These are phyloP conservation scores for Leptothorax acervorum DNA, from an alignment of 2,888 invertebrate species.

Conservation along the genomic window DNA sequence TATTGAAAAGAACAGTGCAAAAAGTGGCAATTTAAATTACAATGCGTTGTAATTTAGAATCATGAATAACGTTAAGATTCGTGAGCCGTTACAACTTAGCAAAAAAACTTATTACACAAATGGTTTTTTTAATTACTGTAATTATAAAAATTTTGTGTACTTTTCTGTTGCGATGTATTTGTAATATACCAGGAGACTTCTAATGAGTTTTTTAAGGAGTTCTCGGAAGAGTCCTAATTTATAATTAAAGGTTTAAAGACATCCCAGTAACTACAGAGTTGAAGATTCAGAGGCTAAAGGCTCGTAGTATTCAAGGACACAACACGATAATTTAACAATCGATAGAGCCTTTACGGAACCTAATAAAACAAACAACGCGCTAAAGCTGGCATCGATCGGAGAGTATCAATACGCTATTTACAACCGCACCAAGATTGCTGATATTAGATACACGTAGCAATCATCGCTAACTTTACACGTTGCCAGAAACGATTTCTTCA, in stretches of 20 bases:
- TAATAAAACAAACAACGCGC: conserved; percentile 51
- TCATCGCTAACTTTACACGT: conserved; percentile 2
- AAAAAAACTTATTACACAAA: background rate
- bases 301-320: conserved; percentile 31
- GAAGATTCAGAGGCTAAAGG: conserved; percentile 31
- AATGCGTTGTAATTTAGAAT: background rate
- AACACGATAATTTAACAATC: conserved; percentile 45
- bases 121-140: background rate
- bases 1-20: background rate
- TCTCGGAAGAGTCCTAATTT: background rate
- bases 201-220: background rate
- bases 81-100: background rate
- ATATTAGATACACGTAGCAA: conserved; percentile 36
- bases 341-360: conserved; percentile 41
- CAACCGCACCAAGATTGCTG: conserved; percentile 42
- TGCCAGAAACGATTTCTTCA: background rate
- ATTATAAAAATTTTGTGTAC: background rate
- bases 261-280: conserved; percentile 8
- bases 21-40: background rate
- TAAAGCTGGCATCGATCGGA: conserved; percentile 51
- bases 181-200: background rate
- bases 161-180: background rate
- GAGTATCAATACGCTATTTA: conserved; percentile 46
- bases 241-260: background rate
- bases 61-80: background rate